Evolutionary conservation across 2,888 invertebrate genomes (phyloP).

Genomic region (Mayetiola destructor): DNA sequence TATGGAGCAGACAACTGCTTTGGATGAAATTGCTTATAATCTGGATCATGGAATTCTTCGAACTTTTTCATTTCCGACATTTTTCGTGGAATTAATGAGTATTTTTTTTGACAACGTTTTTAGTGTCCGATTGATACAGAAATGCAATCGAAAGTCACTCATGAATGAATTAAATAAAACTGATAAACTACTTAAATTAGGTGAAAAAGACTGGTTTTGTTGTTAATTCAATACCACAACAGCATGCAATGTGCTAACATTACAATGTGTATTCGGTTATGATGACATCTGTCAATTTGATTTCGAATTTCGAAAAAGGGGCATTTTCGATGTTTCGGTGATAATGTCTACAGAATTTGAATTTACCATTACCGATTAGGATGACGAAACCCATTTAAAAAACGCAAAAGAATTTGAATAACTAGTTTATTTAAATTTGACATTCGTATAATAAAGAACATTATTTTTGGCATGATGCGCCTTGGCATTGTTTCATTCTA

Average conservation of each 20-base stretch:
- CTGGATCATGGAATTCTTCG: slow-evolving; percentile 45
- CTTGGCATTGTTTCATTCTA: slow-evolving; percentile 29
- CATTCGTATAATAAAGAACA: too few relatives aligned
- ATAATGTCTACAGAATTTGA: too few relatives aligned
- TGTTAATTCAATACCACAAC: too few relatives aligned
- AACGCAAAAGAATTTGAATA: too few relatives aligned
- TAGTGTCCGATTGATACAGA: neutral
- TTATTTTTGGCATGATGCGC: slow-evolving; percentile 20
- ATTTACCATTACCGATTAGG: too few relatives aligned
- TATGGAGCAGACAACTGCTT: neutral
- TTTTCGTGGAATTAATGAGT: neutral
- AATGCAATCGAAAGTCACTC: neutral
- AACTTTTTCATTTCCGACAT: slow-evolving; percentile 29
- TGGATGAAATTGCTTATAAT: slow-evolving; percentile 34
- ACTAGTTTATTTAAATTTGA: too few relatives aligned
- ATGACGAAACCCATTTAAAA: too few relatives aligned
- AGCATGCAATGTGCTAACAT: too few relatives aligned
- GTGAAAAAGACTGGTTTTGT: neutral
- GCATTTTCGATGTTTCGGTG: too few relatives aligned
- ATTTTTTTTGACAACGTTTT: neutral
- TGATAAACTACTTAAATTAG: too few relatives aligned
- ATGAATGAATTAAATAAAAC: neutral
- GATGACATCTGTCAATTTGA: slow-evolving; percentile 1
- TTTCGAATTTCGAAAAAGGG: neutral
- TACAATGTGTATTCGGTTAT: neutral